Evolutionary conservation across 2,888 invertebrate species (phyloP).

Genomic region (Lasius fuliginosus): DNA sequence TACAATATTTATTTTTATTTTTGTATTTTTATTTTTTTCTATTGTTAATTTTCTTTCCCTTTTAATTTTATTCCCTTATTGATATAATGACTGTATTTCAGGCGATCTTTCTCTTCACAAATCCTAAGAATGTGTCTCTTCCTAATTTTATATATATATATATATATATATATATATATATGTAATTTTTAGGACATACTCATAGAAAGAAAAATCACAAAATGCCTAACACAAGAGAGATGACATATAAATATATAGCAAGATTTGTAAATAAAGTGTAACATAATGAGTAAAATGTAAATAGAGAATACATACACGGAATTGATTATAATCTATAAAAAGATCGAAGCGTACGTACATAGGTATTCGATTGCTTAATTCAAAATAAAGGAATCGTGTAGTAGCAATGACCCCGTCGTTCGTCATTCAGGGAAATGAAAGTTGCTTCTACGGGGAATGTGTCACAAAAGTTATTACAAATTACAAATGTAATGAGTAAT

Average conservation of each 20-base stretch:
- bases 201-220: constrained; percentile 18
- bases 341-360: not conserved
- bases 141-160: not conserved
- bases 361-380: not conserved
- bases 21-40: not conserved
- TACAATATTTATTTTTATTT: not conserved
- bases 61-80: not conserved
- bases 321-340: not conserved
- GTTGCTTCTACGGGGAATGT: not conserved
- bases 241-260: not conserved
- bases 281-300: not conserved
- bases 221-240: not conserved
- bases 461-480: not conserved
- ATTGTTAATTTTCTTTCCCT: not conserved
- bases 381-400: not conserved
- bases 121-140: not conserved
- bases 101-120: not conserved
- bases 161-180: not conserved
- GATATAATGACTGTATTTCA: not conserved
- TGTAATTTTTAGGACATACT: not conserved
- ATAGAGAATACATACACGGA: not conserved
- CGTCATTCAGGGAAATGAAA: not conserved
- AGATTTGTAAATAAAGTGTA: not conserved
- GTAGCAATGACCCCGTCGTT: not conserved
- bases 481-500: not conserved